These are phyloP conservation scores for Tortricodes alternella DNA, from an alignment of 2,888 invertebrate genomes.

Conservation along the genomic window DNA sequence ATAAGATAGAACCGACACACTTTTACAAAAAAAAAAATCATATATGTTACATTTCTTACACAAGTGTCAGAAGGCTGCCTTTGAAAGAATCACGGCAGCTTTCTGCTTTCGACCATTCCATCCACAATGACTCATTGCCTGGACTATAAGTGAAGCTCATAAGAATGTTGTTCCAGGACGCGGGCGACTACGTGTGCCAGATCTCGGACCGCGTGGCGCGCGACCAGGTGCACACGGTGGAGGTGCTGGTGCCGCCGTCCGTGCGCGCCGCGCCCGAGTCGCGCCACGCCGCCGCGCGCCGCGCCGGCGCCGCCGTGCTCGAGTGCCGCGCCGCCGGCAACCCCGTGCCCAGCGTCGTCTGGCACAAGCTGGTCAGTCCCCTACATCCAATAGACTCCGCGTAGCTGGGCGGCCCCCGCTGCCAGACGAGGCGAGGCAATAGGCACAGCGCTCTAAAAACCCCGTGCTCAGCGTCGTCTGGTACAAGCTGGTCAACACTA, in stretches of 20 bases:
- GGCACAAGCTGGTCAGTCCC: conserved; percentile 85
- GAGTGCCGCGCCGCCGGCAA: conserved; percentile 88
- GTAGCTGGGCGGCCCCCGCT: no score
- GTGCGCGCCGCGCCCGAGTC: conserved; percentile 86
- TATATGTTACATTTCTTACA: no score
- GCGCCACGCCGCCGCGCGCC: conserved; percentile 85
- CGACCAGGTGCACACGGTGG: conserved; percentile 88
- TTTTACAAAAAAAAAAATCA: no score
- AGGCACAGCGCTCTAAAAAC: no score
- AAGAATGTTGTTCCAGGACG: conserved; percentile 74
- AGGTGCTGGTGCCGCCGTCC: conserved; percentile 87
- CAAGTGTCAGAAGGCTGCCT: no score
- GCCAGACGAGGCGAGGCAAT: no score
- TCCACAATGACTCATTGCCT: no score
- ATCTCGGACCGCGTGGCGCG: conserved; percentile 86
- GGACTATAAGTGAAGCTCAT: no score
- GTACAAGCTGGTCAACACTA: conserved; percentile 86
- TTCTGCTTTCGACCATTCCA: no score
- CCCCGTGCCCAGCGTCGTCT: conserved; percentile 87
- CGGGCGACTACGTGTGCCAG: conserved; percentile 89
- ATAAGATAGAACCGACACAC: no score
- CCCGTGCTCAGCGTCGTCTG: conserved; percentile 88
- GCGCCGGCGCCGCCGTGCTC: conserved; percentile 86
- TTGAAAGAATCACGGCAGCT: no score
- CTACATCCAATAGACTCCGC: no score